These are phyloP conservation scores for Bombus pascuorum DNA, from an alignment of 1,140 invertebrate genomes.

Conservation along the genomic window DNA sequence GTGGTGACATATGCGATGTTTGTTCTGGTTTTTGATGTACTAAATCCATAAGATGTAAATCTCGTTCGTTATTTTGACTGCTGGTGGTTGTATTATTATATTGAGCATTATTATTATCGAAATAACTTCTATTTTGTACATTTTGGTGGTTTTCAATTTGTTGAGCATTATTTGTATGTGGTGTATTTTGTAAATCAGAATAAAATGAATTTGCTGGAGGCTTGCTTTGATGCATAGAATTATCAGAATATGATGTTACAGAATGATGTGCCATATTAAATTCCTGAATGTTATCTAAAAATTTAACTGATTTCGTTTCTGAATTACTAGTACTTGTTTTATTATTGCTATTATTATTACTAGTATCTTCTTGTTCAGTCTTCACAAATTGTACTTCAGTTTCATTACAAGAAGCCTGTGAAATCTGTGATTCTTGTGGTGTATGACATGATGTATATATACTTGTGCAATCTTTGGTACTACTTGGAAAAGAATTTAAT, in stretches of 20 bases:
- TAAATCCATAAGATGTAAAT: slow-evolving; percentile 27
- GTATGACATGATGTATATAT: slow-evolving; percentile 20
- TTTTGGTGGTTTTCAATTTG: slow-evolving; percentile 27
- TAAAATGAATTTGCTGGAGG: slow-evolving; percentile 15
- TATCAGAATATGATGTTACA: slow-evolving; percentile 9
- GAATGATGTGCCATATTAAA: slow-evolving; percentile 2
- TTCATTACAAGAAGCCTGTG: slow-evolving; percentile 27
- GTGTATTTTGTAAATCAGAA: slow-evolving; percentile 3
- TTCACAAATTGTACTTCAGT: slow-evolving; percentile 50
- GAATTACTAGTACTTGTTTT: slow-evolving; percentile 27
- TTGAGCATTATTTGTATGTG: slow-evolving; percentile 19
- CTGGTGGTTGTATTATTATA: slow-evolving; percentile 1
- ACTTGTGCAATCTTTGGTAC: slow-evolving; percentile 36
- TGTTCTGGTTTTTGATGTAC: slow-evolving; percentile 26
- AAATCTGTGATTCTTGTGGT: slow-evolving; percentile 22
- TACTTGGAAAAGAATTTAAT: slow-evolving; percentile 34
- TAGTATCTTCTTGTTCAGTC: slow-evolving; percentile 46
- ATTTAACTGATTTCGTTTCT: slow-evolving; percentile 38
- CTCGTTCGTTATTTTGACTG: slow-evolving; percentile 16
- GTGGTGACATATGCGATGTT: neutral
- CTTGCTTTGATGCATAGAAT: neutral
- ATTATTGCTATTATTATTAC: slow-evolving; percentile 49
- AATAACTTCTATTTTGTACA: slow-evolving; percentile 42
- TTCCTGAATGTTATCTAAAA: slow-evolving; percentile 39
- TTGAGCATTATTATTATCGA: slow-evolving; percentile 28